phyloP scores from a whole-genome alignment of 2,113 vertebrate species.

The Physeter macrocephalus region DNA sequence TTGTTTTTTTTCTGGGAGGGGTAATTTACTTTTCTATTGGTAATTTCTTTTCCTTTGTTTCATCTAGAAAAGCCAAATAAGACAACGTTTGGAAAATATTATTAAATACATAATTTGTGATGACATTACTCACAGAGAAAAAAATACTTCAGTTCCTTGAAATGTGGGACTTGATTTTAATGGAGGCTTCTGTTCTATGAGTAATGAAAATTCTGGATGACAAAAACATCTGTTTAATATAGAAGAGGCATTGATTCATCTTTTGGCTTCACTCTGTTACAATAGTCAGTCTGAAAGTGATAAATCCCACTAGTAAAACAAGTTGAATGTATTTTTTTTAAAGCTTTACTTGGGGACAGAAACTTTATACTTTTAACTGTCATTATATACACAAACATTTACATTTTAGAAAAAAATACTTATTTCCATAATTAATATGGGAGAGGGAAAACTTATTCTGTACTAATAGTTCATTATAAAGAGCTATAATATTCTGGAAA shows the following conservation, averaged over 20 bases:
- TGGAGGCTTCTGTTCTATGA: conserved; percentile 9
- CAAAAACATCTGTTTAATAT: conserved; percentile 39
- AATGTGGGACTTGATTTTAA: neutral
- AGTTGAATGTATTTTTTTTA: neutral
- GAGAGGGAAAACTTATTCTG: conserved; percentile 1
- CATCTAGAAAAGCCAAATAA: conserved; percentile 30
- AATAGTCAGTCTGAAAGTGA: neutral
- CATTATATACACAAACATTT: neutral
- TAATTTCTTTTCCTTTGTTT: neutral
- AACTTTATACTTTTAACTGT: neutral
- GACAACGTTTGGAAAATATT: conserved; percentile 23
- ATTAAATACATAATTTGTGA: conserved; percentile 17
- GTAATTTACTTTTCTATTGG: conserved; percentile 45
- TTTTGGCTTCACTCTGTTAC: conserved; percentile 40
- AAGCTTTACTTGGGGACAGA: neutral
- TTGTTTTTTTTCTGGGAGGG: neutral
- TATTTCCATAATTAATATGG: neutral
- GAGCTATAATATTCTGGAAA: conserved; percentile 37
- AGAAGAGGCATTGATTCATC: conserved; percentile 10
- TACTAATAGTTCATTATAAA: conserved; percentile 44
- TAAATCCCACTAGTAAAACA: neutral
- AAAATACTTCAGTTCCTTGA: neutral
- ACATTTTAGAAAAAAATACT: neutral
- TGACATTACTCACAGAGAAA: neutral
- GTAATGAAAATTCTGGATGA: conserved; percentile 28